Conservation (phyloP, 2,797 vertebrate genomes). For the Gobionotothen gibberifrons region DNA sequence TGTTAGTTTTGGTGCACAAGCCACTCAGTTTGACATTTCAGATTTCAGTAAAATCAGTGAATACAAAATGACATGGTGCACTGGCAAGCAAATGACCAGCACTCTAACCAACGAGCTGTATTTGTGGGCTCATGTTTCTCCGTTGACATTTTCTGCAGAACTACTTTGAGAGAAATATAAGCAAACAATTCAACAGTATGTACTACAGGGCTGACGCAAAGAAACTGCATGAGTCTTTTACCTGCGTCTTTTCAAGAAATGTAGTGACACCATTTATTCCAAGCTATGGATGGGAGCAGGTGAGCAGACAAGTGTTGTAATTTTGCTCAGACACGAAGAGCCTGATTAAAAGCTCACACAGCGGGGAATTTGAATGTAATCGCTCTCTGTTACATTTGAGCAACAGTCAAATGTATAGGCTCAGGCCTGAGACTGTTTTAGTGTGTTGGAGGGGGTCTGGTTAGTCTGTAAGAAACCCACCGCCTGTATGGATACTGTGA, state of each 20-base stretch:
- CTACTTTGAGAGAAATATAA: neutral
- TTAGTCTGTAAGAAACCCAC: neutral
- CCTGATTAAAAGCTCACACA: constrained; percentile 56
- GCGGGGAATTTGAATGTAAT: constrained; percentile 36
- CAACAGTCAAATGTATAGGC: constrained; percentile 14
- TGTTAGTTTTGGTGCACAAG: constrained; percentile 1
- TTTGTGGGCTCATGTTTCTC: neutral
- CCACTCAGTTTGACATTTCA: neutral
- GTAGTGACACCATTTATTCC: constrained; percentile 9
- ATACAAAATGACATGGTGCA: neutral
- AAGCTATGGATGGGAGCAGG: constrained; percentile 59
- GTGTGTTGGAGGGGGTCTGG: constrained; percentile 1
- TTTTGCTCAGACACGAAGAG: constrained; percentile 38
- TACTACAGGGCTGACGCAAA: neutral
- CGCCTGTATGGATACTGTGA: neutral
- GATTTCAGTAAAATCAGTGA: neutral
- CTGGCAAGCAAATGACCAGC: neutral
- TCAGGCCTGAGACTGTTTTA: constrained; percentile 21
- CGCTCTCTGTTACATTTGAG: constrained; percentile 36
- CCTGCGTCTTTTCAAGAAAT: constrained; percentile 26
- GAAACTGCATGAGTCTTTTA: constrained; percentile 24
- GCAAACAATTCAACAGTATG: neutral
- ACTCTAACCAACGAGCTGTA: neutral
- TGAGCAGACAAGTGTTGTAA: constrained; percentile 52
- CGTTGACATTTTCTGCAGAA: constrained; percentile 1